Conservation (phyloP, 1,140 invertebrate genomes). For the Chymomyza costata region DNA sequence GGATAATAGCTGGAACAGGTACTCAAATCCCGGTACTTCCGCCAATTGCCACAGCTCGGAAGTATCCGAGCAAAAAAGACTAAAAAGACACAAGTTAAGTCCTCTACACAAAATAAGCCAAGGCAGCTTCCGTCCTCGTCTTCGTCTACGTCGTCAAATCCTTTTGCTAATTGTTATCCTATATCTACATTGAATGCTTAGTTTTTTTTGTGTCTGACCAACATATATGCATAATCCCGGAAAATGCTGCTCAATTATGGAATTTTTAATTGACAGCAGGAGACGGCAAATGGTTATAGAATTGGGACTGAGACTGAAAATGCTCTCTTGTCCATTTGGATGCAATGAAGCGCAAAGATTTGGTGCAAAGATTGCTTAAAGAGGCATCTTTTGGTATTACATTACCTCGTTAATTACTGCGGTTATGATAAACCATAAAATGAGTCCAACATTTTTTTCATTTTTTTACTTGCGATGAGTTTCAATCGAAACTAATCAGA, state of each 20-base stretch:
- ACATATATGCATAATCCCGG: constrained; percentile 30
- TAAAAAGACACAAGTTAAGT: constrained; percentile 67
- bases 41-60: constrained; percentile 19
- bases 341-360: constrained; percentile 34
- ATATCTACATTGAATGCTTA: constrained; percentile 20
- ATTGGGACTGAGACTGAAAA: constrained; percentile 4
- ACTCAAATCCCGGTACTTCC: constrained; percentile 28
- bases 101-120: constrained; percentile 18
- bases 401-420: constrained; percentile 58
- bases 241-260: constrained; percentile 62
- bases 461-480: no score
- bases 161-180: constrained; percentile 69
- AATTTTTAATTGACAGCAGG: constrained; percentile 52
- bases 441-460: no score
- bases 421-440: constrained; percentile 63
- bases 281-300: constrained; percentile 10
- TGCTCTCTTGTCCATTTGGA: constrained; percentile 29
- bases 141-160: constrained; percentile 35
- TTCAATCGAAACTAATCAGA: no score
- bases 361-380: constrained; percentile 4
- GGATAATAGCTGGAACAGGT: constrained; percentile 20
- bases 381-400: constrained; percentile 49
- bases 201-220: background rate
- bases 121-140: constrained; percentile 50
- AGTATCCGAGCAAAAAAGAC: constrained; percentile 21